Evolutionary conservation across 92 coral and sea anemone genomes (phyloP).

Genomic region (Heliopora coerulea): DNA sequence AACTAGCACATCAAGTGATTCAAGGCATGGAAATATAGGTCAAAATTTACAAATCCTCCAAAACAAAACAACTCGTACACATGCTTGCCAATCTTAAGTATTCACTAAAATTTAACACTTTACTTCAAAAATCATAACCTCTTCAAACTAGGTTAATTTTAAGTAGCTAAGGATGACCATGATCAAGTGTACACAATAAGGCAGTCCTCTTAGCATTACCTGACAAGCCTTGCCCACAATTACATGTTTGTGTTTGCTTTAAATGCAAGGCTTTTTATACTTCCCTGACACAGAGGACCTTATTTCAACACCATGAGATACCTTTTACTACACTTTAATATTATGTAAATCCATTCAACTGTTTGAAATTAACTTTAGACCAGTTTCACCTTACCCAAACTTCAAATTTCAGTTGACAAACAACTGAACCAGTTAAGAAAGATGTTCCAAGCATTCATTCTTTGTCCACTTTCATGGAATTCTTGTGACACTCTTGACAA

Average conservation of each 20-base stretch:
- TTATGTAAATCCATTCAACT: too few relatives aligned
- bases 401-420: neutral
- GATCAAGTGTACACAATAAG: neutral
- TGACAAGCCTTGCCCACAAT: neutral
- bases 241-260: neutral
- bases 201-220: conserved; percentile 12
- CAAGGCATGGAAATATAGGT: too few relatives aligned
- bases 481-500: conserved; percentile 73
- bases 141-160: neutral
- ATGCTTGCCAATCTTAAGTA: too few relatives aligned
- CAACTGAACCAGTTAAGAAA: neutral
- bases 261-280: conserved; percentile 10
- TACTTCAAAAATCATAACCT: too few relatives aligned
- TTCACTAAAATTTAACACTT: too few relatives aligned
- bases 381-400: neutral
- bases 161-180: neutral
- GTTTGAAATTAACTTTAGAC: neutral
- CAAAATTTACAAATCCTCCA: too few relatives aligned
- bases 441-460: neutral
- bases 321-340: too few relatives aligned
- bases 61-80: too few relatives aligned
- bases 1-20: too few relatives aligned
- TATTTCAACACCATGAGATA: neutral
- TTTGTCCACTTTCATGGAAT: conserved; percentile 37
- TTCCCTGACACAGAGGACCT: conserved; percentile 36